Conservation (phyloP, 2,888 invertebrate genomes). For the Ectemnius continuus region DNA sequence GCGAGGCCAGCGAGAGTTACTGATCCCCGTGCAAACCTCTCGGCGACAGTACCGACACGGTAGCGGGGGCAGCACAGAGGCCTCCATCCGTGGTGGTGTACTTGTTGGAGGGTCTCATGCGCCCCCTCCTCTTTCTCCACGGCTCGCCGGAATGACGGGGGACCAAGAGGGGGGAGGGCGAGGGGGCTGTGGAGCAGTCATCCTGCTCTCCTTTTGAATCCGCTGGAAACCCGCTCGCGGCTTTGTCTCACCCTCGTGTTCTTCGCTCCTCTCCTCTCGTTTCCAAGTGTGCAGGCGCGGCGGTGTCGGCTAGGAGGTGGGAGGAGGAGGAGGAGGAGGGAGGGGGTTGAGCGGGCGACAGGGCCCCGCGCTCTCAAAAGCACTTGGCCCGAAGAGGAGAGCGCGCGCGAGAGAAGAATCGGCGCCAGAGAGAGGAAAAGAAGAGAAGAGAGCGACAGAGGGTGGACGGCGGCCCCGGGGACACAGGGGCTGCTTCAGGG, state of each 20-base stretch:
- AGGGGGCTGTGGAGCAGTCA: conserved; percentile 57
- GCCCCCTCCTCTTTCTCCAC: background rate
- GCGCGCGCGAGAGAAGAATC: conserved; percentile 30
- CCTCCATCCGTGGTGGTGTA: too few relatives aligned
- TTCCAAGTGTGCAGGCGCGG: conserved; percentile 66
- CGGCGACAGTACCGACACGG: conserved; percentile 26
- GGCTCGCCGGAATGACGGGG: conserved; percentile 11
- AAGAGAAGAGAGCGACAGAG: conserved; percentile 25
- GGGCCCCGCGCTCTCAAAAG: conserved; percentile 48
- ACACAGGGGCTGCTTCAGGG: conserved; percentile 20
- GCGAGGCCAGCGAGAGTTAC: conserved; percentile 34
- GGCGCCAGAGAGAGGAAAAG: conserved; percentile 7
- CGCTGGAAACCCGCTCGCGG: conserved; percentile 68
- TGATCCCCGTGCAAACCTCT: conserved; percentile 48
- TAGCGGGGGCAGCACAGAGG: background rate
- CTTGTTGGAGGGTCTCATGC: background rate
- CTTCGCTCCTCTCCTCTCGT: too few relatives aligned
- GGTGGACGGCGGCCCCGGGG: conserved; percentile 26
- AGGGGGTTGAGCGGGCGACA: conserved; percentile 61
- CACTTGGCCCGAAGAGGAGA: conserved; percentile 48
- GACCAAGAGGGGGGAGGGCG: too few relatives aligned
- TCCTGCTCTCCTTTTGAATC: conserved; percentile 69
- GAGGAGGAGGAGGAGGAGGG: too few relatives aligned
- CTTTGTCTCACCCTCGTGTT: conserved; percentile 71
- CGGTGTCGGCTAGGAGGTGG: too few relatives aligned